Base-by-base conservation (phyloP, 2,888 invertebrate genomes). In the Microchrysa polita region DNA sequence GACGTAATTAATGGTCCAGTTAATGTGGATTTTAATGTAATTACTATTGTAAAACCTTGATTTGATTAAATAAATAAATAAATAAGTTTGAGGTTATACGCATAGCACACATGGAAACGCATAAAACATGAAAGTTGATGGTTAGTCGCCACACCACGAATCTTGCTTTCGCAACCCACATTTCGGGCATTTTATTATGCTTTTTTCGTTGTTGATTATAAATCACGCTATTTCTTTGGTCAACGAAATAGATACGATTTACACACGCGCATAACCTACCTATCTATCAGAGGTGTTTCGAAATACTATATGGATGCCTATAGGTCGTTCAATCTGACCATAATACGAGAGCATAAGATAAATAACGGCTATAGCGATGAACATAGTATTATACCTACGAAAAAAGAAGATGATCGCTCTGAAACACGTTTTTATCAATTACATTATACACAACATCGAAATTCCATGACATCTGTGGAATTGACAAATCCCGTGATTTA, bases 401-500 rank as follows among this genome's bases (percentile, higher is more conserved):
- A 34, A 34, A 69, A 55, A 22, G 22, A 69, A 55, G 48, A 53
- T 7, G 27, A 67, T 18, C 22, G 40, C 69, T 48, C 69, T 48
- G 48, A 72, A 60, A 69, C 69, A 57, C 69, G 73, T 74, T 72
- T 72, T n/a, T n/a, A 75, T 75, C 75, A 75, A 73, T 75, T 74
- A 34, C 27, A 34, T 34, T n/a, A n/a, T n/a, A n/a, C n/a, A n/a
- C n/a, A n/a, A 74, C 72, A 74, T 75, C 73, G 75, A 57, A 65
- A 60, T 75, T 72, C 67, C 69, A 60, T 74, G 75, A 73, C 72
- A 75, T 74, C 72, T 75, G 61, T 72, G 53, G 74, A 72, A 75
- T 75, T 75, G 74, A 75, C 72, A 75, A 75, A 75, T 75, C 75
- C 72, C 60, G 72, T 74, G 74, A 75, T 75, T 75, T 75, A 75